Evolutionary conservation across 2,113 vertebrate genomes (phyloP), one percentile per base, ranked within the genome.

Genomic region (Ameiurus melas): DNA sequence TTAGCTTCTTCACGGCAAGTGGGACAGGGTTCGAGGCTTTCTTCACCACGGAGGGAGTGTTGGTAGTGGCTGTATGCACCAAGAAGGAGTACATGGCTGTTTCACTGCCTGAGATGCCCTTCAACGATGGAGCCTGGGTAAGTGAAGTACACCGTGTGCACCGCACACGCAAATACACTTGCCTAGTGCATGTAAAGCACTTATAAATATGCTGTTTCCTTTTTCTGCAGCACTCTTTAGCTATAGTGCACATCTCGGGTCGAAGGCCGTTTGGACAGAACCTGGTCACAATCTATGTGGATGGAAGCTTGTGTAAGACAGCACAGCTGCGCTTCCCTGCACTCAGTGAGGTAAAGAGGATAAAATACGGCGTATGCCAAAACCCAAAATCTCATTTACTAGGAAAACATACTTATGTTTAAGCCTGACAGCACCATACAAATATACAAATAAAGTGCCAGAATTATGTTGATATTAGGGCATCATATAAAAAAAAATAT

Each of bases 21-120:
- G 98, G 98, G 82, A 99, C 97, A 0, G 98, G 98, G 25, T 96
- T 99, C 0, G 98, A 99, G 91, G 97, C 98, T 1, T 99, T 99
- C 94, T 99, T 99, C 94, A 99, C 97, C 0, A 89, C 95, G 0
- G 95, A 96, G 0, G 97, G 98, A 0, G 95, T 97, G 88, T 93
- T 99, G 92, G 98, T 99, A 89, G 98, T 98, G 86, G 98, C 98
- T 0, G 98, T 99, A 75, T 99, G 98, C 94, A 99, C 98, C 77
- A 98, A 97, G 93, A 99, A 98, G 90, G 98, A 99, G 33, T 99
- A 99, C 93, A 95, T 99, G 96, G 98, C 98, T 0, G 93, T 99
- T 43, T 94, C 97, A 0, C 89, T 99, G 90, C 95, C 96, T 0
- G 97, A 99, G 66, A 91, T 95, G 8, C 92, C 94, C 80, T 97